Conservation (phyloP, 2,113 vertebrate species). For the Micromys minutus region DNA sequence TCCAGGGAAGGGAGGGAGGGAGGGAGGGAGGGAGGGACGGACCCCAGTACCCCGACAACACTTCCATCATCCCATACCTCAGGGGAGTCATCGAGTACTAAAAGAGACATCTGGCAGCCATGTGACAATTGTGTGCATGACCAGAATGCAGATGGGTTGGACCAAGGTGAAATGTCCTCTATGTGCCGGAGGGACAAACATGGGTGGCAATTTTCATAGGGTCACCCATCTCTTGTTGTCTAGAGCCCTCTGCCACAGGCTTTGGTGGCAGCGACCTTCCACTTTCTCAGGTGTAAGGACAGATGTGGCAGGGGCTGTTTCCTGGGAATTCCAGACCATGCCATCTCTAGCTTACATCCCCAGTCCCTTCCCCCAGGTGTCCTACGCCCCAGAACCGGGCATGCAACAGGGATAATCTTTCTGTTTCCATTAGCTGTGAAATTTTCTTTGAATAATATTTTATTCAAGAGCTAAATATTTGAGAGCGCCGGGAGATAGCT, state of each 20-base stretch:
- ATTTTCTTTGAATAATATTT: constrained; percentile 15
- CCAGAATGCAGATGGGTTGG: neutral
- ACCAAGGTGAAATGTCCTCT: neutral
- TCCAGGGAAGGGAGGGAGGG: neutral
- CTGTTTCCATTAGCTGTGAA: neutral
- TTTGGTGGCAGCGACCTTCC: neutral
- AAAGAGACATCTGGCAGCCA: constrained; percentile 57
- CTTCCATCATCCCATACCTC: constrained; percentile 25
- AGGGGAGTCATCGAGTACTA: constrained; percentile 36
- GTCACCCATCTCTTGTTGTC: neutral
- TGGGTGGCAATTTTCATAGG: neutral
- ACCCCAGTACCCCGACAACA: neutral
- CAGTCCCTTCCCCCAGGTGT: neutral
- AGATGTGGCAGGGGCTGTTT: neutral
- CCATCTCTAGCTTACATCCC: fast-evolving
- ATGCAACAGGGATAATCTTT: neutral
- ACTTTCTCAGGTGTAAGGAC: neutral
- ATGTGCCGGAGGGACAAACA: neutral
- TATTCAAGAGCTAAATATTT: constrained; percentile 26
- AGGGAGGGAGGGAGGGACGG: neutral
- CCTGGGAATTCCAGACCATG: neutral
- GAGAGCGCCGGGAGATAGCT: neutral
- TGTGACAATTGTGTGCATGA: neutral
- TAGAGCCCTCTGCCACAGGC: neutral
- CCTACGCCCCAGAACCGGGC: neutral